A percentile compares a stretch with the other conserved stretches of the same genome.
Evolutionary conservation across 2,113 vertebrate genomes (phyloP).

Genomic region (Anser cygnoides): DNA sequence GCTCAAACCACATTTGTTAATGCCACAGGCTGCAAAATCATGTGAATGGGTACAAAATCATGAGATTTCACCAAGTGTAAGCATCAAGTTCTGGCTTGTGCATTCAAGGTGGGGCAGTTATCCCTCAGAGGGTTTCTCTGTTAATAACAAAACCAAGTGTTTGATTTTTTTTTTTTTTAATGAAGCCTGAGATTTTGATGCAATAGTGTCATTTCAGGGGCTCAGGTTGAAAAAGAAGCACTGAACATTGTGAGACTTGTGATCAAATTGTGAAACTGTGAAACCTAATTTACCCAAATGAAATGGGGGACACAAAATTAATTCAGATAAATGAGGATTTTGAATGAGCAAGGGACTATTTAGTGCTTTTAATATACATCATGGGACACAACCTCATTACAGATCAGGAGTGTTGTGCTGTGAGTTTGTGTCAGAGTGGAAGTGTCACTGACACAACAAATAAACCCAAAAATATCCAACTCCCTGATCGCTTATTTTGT

Average conservation of each 20-base stretch:
- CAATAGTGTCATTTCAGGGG: neutral
- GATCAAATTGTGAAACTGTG: constrained; percentile 67
- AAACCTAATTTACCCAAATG: constrained; percentile 68
- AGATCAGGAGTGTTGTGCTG: constrained; percentile 50
- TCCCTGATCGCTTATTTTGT: constrained; percentile 64
- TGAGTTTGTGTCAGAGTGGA: constrained; percentile 65
- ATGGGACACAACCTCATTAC: constrained; percentile 69
- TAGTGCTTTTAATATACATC: constrained; percentile 63
- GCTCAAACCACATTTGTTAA: neutral
- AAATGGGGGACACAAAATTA: constrained; percentile 67
- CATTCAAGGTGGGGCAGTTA: neutral
- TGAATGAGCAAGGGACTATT: constrained; percentile 66
- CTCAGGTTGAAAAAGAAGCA: constrained; percentile 3
- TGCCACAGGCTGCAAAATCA: neutral
- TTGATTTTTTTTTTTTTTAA: neutral
- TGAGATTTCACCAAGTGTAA: neutral
- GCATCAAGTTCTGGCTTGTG: neutral
- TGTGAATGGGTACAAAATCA: neutral
- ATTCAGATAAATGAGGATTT: constrained; percentile 71
- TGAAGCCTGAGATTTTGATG: neutral
- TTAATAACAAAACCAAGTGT: neutral
- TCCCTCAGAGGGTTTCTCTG: neutral
- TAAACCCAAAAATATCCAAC: constrained; percentile 60
- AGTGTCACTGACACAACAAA: constrained; percentile 67
- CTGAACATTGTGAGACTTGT: constrained; percentile 31